phyloP scores from a whole-genome alignment of 2,113 vertebrate species.

The Todiramphus saurophagus region DNA sequence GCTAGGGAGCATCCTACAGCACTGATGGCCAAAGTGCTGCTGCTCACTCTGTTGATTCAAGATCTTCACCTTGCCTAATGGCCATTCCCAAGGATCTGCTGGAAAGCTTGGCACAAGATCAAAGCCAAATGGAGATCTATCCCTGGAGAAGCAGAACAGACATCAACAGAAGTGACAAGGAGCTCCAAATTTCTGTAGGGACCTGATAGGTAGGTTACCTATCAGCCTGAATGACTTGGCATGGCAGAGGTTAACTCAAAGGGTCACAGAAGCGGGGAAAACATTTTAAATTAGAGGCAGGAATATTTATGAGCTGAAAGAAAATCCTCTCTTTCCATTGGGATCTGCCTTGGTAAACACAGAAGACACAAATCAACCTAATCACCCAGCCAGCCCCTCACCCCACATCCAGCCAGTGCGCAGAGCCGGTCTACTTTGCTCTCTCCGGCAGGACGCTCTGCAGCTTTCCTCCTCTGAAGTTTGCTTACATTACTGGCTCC shows the following conservation, averaged over 20 bases:
- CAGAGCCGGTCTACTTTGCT: background rate
- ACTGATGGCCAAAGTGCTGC: fast-evolving
- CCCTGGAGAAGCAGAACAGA: background rate
- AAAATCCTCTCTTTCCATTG: background rate
- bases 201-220: background rate
- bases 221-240: background rate
- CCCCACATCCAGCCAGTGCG: background rate
- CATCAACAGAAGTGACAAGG: background rate
- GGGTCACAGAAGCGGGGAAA: background rate
- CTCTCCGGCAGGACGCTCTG: background rate
- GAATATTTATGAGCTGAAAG: constrained; percentile 1
- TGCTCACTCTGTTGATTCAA: background rate
- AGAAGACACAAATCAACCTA: constrained; percentile 3
- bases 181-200: background rate
- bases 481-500: constrained; percentile 41
- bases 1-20: background rate
- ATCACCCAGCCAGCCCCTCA: fast-evolving
- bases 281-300: background rate
- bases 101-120: background rate
- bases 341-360: background rate
- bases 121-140: background rate
- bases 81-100: background rate
- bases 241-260: background rate
- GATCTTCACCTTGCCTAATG: background rate
- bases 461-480: constrained; percentile 22